Base-by-base conservation (phyloP, 2,797 vertebrate species). In the Sebastes nivosus region DNA sequence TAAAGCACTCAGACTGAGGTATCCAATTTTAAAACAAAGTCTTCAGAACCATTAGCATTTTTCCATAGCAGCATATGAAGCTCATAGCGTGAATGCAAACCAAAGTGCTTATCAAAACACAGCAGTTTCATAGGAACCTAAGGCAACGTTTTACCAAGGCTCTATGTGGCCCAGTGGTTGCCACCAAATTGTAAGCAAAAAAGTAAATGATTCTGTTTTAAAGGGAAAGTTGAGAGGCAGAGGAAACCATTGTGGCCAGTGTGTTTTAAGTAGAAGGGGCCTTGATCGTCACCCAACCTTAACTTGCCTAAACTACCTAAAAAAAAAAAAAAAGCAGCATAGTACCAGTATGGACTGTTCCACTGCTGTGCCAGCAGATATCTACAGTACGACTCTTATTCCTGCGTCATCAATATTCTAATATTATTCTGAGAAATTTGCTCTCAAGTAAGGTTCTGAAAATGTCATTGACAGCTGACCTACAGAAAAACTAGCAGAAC, bases 241-340 rank as follows among this genome's bases (percentile, higher is more conserved):
- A 69, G 46, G 52, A 69, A 89, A 78, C 75, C 46, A 61, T n/a
- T 85, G 82, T 68, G 79, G 83, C 82, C 32, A 13, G 16, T 73
- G 38, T 82, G 76, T 88, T 89, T 77, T 80, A 87, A 81, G 73
- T 67, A 67, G 55, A 83, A 54, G 60, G 63, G 69, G 65, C 68
- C 61, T 65, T 67, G 10, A 64, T 81, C 55, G 36, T 73, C 64
- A 61, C 25, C 20, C 69, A 78, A 79, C 60, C 71, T 77, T 61
- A 81, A 82, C 64, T 77, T 78, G 14, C 67, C 73, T 34, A 70
- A 78, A 82, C 78, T 72, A n/a, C 42, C 38, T 16, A 16, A 42
- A 42, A 42, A 6, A 6, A 14, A 14, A 14, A 6, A 0, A 42
- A 81, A 77, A 63, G 36, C 63, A 69, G 75, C 32, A 32, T 14